Base-by-base conservation (phyloP, 37 sponge, comb jelly and placozoan genomes). In the Crambe crambe region DNA sequence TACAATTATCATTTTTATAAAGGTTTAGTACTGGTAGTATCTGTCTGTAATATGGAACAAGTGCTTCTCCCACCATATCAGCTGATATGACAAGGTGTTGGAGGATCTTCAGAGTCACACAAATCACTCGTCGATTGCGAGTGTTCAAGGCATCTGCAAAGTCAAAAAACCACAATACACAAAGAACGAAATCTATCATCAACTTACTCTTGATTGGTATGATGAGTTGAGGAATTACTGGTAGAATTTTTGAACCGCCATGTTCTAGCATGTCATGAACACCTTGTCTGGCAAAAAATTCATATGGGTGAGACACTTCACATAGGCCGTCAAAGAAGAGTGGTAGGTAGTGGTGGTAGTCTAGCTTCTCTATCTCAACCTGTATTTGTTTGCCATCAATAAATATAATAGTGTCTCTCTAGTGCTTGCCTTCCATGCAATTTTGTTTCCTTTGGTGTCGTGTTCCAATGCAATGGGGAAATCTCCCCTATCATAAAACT, bases 191-290 rank as follows among this genome's bases (percentile, higher is more conserved):
- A 34, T 67, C 56, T 26, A 20, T 42, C 6, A 25, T 75, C 4
- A 30, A 40, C 89, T 80, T 37, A 95, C 95, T 93, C 72, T 98
- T 98, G 54, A 95, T 95, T 58, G 99, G 99, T 64, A 98, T 98
- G 72, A 98, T 98, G 42, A 98, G 92, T 70, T 98, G 99, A 3
- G 99, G 99, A 54, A 98, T 95, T 26, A 95, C 99, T 10, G 99
- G 96, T 21, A 98, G 90, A 51, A 98, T 88, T 68, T 98, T 95
- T 20, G 80, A 38, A 3, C 89, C 86, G 0, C 98, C 98, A 51
- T 98, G 99, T 68, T 98, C 99, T 69, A 98, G 79, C 99, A 98
- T 98, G 86, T 98, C 99, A 67, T 98, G 99, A 9, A 98, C 92
- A 21, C 99, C 99, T 68, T 98, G 99, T 32, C 99, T 81, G 36